Conservation (phyloP, 1,140 invertebrate species). For the Metopolophium dirhodum region DNA sequence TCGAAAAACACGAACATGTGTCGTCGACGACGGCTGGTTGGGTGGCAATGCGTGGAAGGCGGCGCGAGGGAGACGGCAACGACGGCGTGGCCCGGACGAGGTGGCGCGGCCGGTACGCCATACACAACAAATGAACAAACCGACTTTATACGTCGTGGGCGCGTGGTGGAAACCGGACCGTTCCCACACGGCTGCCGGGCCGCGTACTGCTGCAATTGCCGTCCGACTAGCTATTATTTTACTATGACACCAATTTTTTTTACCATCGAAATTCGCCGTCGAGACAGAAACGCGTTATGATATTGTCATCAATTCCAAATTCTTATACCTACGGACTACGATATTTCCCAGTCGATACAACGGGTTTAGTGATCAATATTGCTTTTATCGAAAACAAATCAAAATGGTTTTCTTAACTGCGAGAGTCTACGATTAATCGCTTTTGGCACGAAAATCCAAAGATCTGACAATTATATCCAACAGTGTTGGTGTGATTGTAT, state of each 20-base stretch:
- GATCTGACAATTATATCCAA: neutral
- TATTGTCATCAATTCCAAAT: neutral
- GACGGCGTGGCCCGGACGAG: neutral
- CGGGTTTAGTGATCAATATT: neutral
- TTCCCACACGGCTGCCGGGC: conserved; percentile 25
- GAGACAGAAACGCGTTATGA: neutral
- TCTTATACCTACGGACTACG: neutral
- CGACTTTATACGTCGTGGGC: conserved; percentile 17
- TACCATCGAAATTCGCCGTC: neutral
- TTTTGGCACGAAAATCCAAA: neutral
- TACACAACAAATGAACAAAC: neutral
- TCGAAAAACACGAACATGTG: conserved; percentile 26
- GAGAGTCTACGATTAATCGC: neutral
- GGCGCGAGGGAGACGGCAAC: neutral
- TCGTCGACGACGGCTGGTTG: neutral
- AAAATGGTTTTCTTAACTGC: neutral
- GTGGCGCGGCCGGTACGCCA: neutral
- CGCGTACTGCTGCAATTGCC: neutral
- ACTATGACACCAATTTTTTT: neutral
- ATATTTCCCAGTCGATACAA: neutral
- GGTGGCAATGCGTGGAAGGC: neutral
- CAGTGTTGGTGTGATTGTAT: neutral
- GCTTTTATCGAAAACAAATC: neutral
- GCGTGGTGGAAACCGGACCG: conserved; percentile 21
- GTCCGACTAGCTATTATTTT: neutral